Evolutionary conservation across 2,888 invertebrate genomes (phyloP).

Genomic region (Leptogaster cylindrica): DNA sequence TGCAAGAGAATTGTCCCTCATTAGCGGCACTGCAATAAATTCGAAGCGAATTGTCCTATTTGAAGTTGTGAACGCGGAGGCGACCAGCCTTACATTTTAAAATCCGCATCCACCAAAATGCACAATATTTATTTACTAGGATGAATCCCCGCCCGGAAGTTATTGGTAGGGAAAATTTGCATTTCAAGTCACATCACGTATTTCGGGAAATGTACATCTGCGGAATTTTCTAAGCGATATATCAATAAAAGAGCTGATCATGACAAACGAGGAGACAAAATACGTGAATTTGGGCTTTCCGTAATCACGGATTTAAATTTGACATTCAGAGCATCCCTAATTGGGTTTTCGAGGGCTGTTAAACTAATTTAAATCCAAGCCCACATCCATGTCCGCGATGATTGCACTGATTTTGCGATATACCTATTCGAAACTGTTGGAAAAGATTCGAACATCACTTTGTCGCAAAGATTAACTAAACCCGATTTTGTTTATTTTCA

Average conservation of each 20-base stretch:
- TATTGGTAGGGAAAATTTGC: conserved; percentile 9
- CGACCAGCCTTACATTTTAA: neutral
- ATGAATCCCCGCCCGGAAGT: neutral
- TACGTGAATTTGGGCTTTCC: conserved; percentile 1
- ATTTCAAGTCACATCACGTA: conserved; percentile 13
- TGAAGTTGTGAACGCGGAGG: neutral
- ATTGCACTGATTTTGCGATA: no score
- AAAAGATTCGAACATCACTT: no score
- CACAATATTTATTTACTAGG: neutral
- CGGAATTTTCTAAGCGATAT: conserved; percentile 11
- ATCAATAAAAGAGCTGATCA: conserved; percentile 19
- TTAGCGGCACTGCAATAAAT: no score
- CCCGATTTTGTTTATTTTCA: no score
- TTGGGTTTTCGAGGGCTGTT: neutral
- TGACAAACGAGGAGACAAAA: conserved; percentile 1
- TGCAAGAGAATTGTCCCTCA: neutral
- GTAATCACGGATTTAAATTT: no score
- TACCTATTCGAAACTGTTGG: no score
- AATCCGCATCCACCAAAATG: neutral
- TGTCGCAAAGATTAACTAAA: no score
- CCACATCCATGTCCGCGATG: no score
- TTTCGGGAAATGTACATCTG: conserved; percentile 2
- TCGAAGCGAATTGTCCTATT: neutral
- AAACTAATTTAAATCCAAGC: neutral
- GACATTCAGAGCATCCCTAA: no score